Base-by-base conservation (phyloP, 2,888 invertebrate genomes). In the Cataglyphis albicans region DNA sequence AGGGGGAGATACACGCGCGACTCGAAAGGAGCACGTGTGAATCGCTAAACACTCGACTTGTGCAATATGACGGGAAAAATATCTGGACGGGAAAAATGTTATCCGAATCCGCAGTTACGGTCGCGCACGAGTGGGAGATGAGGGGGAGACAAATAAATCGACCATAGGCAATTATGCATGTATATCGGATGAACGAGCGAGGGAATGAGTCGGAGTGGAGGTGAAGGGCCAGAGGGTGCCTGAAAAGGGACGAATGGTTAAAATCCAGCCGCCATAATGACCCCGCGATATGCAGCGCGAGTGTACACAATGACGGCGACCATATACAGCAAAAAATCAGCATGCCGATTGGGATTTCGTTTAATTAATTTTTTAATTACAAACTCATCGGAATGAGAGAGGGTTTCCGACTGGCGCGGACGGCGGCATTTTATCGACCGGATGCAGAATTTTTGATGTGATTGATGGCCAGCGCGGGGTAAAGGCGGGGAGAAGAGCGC, bases 321-420 rank as follows among this genome's bases (percentile, higher is more conserved):
- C 76, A 84, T 84, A 84, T 76, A 75, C 76, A 80, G 72, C 80
- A 89, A 89, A 90, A 89, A 91, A 87, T 91, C 88, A 90, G 87
- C 89, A 85, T 86, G 85, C 72, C 88, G 88, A 86, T 85, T 83
- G 88, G 88, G 88, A 91, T 89, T 89, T 88, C 90, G 90, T 90
- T 92, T 91, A 91, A 91, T 92, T 91, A 90, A 92, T 92, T 92
- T 92, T 92, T 90, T 91, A 91, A 90, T 90, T 89, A 88, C 89
- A 90, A 91, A 89, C 90, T 88, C 91, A 89, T 89, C 89, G 88
- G 86, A 86, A 89, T 87, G 90, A 78, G 78, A 78, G 78, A 78
- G 78, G 86, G 87, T 83, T 84, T 84, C 76, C 83, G 81, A 70
- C 73, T 78, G 55, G 82, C 72, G 63, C 57, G 74, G 82, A 81